phyloP scores from a whole-genome alignment of 2,888 invertebrate species.

The Timema cristinae region DNA sequence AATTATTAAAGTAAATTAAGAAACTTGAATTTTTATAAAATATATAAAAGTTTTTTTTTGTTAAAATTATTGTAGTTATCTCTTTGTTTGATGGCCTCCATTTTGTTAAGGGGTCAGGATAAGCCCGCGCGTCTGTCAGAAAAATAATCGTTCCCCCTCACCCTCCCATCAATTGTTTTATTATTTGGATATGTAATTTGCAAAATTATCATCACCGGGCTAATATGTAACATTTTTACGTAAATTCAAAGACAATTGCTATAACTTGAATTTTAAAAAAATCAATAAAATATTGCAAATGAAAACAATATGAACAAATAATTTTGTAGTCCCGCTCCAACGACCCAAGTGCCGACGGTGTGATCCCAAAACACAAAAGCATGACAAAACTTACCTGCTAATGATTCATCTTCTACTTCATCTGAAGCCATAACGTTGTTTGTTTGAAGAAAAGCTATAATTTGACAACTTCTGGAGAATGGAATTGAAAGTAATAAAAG shows the following conservation, averaged over 20 bases:
- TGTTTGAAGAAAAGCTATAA: background rate
- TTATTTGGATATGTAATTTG: slow-evolving; percentile 24
- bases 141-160: slow-evolving; percentile 50
- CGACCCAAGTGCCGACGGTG: slow-evolving; percentile 32
- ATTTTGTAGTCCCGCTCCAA: slow-evolving; percentile 40
- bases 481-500: slow-evolving; percentile 13
- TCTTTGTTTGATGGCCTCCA: slow-evolving; percentile 74
- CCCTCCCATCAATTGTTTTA: slow-evolving; percentile 38
- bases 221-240: slow-evolving; percentile 24
- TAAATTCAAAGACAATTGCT: slow-evolving; percentile 28
- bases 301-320: slow-evolving; percentile 31
- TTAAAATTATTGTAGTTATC: slow-evolving; percentile 59
- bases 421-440: slow-evolving; percentile 70
- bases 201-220: background rate
- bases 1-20: slow-evolving; percentile 27
- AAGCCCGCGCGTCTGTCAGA: slow-evolving; percentile 58
- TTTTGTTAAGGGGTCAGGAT: slow-evolving; percentile 72
- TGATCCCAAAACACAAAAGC: slow-evolving; percentile 39
- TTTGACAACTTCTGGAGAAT: slow-evolving; percentile 13
- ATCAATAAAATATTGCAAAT: too few relatives aligned
- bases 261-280: too few relatives aligned
- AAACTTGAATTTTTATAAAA: background rate
- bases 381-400: slow-evolving; percentile 67
- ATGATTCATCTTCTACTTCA: slow-evolving; percentile 81
- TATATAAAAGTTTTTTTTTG: slow-evolving; percentile 22